Evolutionary conservation across 2,113 vertebrate species (phyloP).

Genomic region (Ginglymostoma cirratum): DNA sequence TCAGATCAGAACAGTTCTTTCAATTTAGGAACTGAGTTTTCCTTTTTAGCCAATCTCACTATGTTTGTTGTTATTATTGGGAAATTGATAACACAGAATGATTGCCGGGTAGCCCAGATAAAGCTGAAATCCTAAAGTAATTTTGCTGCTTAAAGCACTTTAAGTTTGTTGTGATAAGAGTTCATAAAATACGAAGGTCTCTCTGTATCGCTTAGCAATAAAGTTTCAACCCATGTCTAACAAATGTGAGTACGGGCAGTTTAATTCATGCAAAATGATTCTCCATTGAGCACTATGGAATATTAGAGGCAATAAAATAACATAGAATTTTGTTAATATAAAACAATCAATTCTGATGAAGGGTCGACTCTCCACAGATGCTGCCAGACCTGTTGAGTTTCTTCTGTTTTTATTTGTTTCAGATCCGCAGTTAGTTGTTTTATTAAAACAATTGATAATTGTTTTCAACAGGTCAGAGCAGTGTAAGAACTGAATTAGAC

Average conservation of each 20-base stretch:
- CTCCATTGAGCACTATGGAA: neutral
- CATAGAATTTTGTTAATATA: neutral
- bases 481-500: neutral
- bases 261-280: neutral
- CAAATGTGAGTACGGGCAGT: neutral
- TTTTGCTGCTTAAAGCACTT: neutral
- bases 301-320: neutral
- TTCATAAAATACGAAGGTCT: neutral
- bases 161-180: neutral
- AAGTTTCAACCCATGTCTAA: neutral
- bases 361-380: no score
- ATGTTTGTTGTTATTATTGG: neutral
- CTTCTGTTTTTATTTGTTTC: no score
- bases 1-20: neutral
- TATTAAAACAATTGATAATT: neutral
- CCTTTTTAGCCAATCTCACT: neutral
- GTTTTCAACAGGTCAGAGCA: neutral
- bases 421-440: no score
- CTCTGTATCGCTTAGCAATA: neutral
- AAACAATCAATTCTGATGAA: neutral
- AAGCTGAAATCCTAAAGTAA: neutral
- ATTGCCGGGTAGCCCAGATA: neutral
- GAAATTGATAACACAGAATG: neutral
- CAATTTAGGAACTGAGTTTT: neutral
- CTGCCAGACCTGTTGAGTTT: no score